Percentiles rank a stretch among this genome's conserved stretches.
Conservation (phyloP, 2,797 vertebrate species). For the Tarsius wallacei region DNA sequence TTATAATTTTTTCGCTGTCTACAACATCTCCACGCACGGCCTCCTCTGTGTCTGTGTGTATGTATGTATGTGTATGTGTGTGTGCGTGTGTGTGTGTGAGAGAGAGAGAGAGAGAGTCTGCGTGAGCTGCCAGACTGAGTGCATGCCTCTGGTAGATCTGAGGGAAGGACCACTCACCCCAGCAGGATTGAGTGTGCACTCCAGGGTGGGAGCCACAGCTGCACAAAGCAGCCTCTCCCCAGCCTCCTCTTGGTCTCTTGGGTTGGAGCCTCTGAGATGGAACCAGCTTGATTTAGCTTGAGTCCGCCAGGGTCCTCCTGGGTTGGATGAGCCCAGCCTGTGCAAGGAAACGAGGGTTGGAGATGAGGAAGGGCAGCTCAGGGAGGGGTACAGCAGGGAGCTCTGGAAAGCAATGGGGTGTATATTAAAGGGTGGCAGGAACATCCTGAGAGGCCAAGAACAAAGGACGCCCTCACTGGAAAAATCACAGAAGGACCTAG, state of each 20-base stretch:
- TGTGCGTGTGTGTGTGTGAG: not conserved
- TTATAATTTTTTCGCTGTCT: conserved; percentile 81
- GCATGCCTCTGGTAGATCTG: not conserved
- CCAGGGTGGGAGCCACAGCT: not conserved
- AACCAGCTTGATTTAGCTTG: not conserved
- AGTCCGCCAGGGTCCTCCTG: not conserved
- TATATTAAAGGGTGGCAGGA: not conserved
- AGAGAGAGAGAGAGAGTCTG: not conserved
- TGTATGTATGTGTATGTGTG: not conserved
- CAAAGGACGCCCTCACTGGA: not conserved
- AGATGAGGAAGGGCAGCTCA: too few species aligned
- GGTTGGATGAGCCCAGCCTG: not conserved
- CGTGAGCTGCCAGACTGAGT: not conserved
- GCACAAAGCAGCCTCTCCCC: not conserved
- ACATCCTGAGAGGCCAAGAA: not conserved
- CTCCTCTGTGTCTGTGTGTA: not conserved
- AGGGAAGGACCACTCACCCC: not conserved
- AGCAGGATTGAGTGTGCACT: not conserved
- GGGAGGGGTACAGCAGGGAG: not conserved
- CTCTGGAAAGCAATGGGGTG: not conserved
- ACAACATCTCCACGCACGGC: conserved; percentile 30
- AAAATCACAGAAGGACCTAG: not conserved
- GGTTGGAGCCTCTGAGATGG: not conserved
- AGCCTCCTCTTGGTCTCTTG: too few species aligned
- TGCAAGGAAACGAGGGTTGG: not conserved